A percentile compares a stretch with the other conserved stretches of the same genome.
Evolutionary conservation across 2,113 vertebrate species (phyloP).

Genomic region (Leucoraja erinaceus): DNA sequence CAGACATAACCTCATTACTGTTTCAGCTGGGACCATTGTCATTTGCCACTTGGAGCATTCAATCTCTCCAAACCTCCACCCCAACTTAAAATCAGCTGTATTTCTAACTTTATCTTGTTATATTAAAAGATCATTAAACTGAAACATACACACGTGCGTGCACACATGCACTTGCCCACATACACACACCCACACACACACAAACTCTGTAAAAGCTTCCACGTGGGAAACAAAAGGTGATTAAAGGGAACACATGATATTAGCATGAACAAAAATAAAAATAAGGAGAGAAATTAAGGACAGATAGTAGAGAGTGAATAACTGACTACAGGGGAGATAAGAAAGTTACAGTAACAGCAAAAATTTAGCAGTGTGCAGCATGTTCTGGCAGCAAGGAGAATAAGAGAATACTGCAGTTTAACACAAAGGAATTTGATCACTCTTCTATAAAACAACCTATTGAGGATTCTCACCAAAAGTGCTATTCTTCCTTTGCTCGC

Average conservation of each 20-base stretch:
- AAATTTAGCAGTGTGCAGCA: background rate
- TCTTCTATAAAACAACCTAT: background rate
- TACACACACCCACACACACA: background rate
- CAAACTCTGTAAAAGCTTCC: background rate
- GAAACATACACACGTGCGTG: no score
- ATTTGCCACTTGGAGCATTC: no score
- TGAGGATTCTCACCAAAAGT: background rate
- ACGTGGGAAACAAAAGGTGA: background rate
- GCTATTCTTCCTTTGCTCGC: background rate
- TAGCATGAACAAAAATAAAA: background rate
- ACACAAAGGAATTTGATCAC: background rate
- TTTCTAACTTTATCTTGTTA: no score
- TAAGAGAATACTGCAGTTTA: background rate
- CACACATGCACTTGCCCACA: background rate
- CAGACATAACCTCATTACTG: no score
- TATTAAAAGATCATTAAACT: no score
- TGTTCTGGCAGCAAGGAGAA: background rate
- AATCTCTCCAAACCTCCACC: no score
- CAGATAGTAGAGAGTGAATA: background rate
- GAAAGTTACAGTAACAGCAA: background rate
- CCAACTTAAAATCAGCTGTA: no score
- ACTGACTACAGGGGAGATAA: background rate
- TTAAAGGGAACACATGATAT: background rate
- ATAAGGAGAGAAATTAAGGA: background rate
- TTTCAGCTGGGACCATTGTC: no score